These are phyloP conservation scores for Drosophila ficusphila DNA, from an alignment of 1,140 invertebrate genomes.

Conservation along the genomic window DNA sequence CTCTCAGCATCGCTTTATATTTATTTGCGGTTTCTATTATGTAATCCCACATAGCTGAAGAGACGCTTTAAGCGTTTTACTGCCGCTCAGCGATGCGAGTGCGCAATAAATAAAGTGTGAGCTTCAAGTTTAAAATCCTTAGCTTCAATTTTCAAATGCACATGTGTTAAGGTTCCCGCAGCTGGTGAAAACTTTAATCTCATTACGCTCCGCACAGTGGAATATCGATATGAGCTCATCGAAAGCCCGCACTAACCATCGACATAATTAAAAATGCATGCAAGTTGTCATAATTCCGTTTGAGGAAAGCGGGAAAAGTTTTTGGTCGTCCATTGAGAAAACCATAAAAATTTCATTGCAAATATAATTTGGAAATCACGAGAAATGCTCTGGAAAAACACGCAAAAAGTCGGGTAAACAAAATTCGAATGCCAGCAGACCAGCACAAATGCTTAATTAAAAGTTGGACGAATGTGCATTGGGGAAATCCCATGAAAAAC, in stretches of 20 bases:
- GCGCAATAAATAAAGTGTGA: constrained; percentile 59
- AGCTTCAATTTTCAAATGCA: background rate
- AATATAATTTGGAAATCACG: constrained; percentile 45
- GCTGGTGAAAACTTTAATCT: constrained; percentile 4
- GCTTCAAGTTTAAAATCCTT: constrained; percentile 7
- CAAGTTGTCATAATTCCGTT: constrained; percentile 16
- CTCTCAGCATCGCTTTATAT: constrained; percentile 50
- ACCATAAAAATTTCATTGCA: constrained; percentile 39
- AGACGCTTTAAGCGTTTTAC: constrained; percentile 36
- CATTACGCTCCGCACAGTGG: constrained; percentile 4
- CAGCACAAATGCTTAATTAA: constrained; percentile 63
- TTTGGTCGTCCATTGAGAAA: constrained; percentile 4
- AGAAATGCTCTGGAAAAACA: constrained; percentile 15
- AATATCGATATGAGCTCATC: constrained; percentile 13
- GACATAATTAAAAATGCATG: constrained; percentile 47
- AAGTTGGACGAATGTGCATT: constrained; percentile 47
- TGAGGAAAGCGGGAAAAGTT: constrained; percentile 5
- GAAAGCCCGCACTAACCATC: constrained; percentile 1
- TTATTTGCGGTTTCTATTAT: constrained; percentile 69
- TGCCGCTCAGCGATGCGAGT: constrained; percentile 21
- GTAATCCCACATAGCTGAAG: constrained; percentile 56
- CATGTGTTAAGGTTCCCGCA: constrained; percentile 10
- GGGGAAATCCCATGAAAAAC: constrained; percentile 19
- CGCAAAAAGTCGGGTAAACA: constrained; percentile 37
- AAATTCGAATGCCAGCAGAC: constrained; percentile 23